Base-by-base conservation (phyloP, 2,113 vertebrate species). In the Pangasianodon hypophthalmus region DNA sequence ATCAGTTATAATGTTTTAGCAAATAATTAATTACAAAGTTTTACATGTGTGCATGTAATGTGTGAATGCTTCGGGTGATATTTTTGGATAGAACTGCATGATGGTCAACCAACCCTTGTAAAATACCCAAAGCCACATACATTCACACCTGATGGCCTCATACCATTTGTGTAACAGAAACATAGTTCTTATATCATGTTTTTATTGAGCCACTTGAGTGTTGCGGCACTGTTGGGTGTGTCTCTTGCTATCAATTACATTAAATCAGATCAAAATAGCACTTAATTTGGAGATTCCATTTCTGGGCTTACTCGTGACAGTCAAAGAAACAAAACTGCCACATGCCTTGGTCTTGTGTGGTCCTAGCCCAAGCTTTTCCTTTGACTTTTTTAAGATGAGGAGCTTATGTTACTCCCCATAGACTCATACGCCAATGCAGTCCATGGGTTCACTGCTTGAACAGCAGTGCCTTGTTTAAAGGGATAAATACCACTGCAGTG, bases 401-500 rank as follows among this genome's bases (percentile, higher is more conserved):
- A 82, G 79, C 84, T 88, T 90, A 83, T 52, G 83, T 81, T 89
- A 91, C 86, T 87, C 89, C 90, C 88, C 26, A 84, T 83, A 79
- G 91, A 86, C 84, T 82, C 83, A 77, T 86, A 92, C 64, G 84
- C 62, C 89, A 91, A 62, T 87, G 86, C 91, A 90, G 92, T 77
- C 91, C 85, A 84, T 24, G 52, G 60, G 64, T 75, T 81, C 64
- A 82, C 50, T 48, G 60, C 69, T 83, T 54, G 69, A 83, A 82
- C 81, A 67, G 82, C 86, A 87, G 60, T 69, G 87, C 58, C 86
- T 86, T 67, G 67, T 87, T 85, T 88, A 90, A 93, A 69, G 69
- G 67, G 88, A 92, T 93, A 89, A 88, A 85, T 87, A 91, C 82
- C 79, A 88, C 89, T 89, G 89, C 89, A 85, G 89, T 85, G 50